phyloP scores from a whole-genome alignment of 30 jellyfish, hydroid and myxozoan genomes.

The Aurelia sp. region DNA sequence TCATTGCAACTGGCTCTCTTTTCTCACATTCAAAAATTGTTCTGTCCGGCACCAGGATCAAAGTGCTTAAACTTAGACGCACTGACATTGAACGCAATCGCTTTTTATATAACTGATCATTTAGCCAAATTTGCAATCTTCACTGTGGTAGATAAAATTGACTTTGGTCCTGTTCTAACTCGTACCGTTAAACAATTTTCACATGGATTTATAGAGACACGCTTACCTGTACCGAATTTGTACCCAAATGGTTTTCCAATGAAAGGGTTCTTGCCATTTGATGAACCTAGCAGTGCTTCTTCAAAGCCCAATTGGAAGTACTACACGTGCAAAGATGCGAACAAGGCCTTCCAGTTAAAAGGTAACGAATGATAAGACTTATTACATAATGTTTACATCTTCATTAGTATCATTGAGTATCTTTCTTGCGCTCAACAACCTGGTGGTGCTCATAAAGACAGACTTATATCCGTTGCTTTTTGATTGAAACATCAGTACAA shows the following conservation, averaged over 20 bases:
- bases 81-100: slow-evolving; percentile 10
- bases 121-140: slow-evolving; percentile 57
- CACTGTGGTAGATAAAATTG: slow-evolving; percentile 32
- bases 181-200: slow-evolving; percentile 57
- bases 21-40: slow-evolving; percentile 24
- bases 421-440: too few relatives aligned
- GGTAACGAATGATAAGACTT: slow-evolving; percentile 2
- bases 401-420: background rate
- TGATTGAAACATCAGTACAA: too few relatives aligned
- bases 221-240: slow-evolving; percentile 30
- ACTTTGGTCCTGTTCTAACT: slow-evolving; percentile 68
- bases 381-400: background rate
- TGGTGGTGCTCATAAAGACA: too few relatives aligned
- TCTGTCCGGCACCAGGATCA: slow-evolving; percentile 45
- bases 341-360: slow-evolving; percentile 41
- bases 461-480: too few relatives aligned
- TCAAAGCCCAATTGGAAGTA: background rate
- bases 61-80: slow-evolving; percentile 8
- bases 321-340: slow-evolving; percentile 43
- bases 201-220: slow-evolving; percentile 51
- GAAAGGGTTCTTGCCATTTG: slow-evolving; percentile 28
- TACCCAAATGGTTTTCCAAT: slow-evolving; percentile 67
- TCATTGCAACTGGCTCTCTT: background rate
- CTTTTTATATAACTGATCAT: slow-evolving; percentile 56
- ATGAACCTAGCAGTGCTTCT: background rate